These are phyloP conservation scores for Setophaga kirtlandii DNA, from an alignment of 2,113 vertebrate genomes.

Conservation along the genomic window DNA sequence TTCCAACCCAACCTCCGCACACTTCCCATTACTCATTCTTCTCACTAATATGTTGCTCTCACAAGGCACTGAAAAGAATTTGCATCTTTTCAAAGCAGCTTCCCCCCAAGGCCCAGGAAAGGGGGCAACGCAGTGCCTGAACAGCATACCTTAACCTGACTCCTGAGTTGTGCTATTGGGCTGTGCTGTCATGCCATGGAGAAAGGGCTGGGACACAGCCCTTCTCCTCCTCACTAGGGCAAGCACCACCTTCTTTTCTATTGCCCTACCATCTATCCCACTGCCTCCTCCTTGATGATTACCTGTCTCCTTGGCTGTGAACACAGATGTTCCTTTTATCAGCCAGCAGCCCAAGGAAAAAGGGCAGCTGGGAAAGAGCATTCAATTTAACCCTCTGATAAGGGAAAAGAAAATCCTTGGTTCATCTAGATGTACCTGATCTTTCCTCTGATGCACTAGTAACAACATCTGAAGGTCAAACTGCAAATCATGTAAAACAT, in stretches of 20 bases:
- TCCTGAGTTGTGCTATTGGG: background rate
- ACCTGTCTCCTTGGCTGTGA: background rate
- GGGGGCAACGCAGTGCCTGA: background rate
- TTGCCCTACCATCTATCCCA: background rate
- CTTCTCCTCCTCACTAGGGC: background rate
- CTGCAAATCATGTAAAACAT: slow-evolving; percentile 67
- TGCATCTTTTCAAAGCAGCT: background rate
- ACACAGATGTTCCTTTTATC: slow-evolving; percentile 52
- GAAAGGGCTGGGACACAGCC: background rate
- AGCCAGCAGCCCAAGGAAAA: background rate
- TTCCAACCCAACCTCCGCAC: background rate
- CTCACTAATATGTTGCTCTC: accelerated
- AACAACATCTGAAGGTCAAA: slow-evolving; percentile 74
- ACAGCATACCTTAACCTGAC: background rate
- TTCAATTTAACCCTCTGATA: slow-evolving; percentile 72
- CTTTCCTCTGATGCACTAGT: slow-evolving; percentile 36
- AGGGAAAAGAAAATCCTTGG: slow-evolving; percentile 55
- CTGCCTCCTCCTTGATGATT: background rate
- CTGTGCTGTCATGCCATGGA: background rate
- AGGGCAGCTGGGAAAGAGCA: slow-evolving; percentile 23
- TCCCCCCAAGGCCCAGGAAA: background rate
- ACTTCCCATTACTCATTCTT: background rate
- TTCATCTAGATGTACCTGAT: slow-evolving; percentile 42
- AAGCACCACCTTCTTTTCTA: background rate
- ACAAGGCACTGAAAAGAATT: background rate